Percentiles rank a stretch among this genome's conserved stretches.
phyloP scores from a whole-genome alignment of 2,888 invertebrate genomes.

The Epirrhoe alternata region DNA sequence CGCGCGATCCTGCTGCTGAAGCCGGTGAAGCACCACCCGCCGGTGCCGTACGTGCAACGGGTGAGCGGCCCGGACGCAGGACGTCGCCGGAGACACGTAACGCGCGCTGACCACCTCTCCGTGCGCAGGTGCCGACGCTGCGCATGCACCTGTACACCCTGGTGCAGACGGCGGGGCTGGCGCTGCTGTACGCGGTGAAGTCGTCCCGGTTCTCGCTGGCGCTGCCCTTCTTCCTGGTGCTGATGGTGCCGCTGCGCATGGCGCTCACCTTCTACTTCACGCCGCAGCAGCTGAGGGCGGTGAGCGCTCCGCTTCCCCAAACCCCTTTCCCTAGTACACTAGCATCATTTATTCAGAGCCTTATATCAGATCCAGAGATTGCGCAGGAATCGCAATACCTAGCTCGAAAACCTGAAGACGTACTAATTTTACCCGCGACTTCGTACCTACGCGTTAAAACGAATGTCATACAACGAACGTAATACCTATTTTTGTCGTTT shows the following conservation, averaged over 20 bases:
- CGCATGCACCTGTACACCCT: conserved; percentile 97
- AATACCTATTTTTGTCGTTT: too few relatives aligned
- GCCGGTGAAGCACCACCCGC: conserved; percentile 98
- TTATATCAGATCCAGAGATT: too few relatives aligned
- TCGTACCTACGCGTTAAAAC: too few relatives aligned
- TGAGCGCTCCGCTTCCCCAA: conserved; percentile 67
- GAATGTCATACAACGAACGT: too few relatives aligned
- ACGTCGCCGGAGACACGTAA: too few relatives aligned
- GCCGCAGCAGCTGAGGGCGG: conserved; percentile 92
- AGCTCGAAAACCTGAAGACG: too few relatives aligned
- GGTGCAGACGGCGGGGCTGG: conserved; percentile 92
- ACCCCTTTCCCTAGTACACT: background rate
- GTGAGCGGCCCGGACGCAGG: too few relatives aligned
- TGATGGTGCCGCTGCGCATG: conserved; percentile 95
- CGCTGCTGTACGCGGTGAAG: conserved; percentile 94
- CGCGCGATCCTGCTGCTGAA: conserved; percentile 94
- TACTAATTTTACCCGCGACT: too few relatives aligned
- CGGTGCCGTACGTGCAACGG: conserved; percentile 94
- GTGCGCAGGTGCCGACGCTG: conserved; percentile 90
- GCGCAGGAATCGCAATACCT: too few relatives aligned
- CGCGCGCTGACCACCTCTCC: background rate
- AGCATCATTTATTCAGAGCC: background rate
- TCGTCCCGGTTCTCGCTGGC: conserved; percentile 95
- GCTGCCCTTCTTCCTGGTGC: conserved; percentile 96
- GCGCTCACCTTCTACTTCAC: conserved; percentile 90